Evolutionary conservation across 2,888 invertebrate species (phyloP), one percentile per base, ranked within the genome.

Genomic region (Eilema caniola): DNA sequence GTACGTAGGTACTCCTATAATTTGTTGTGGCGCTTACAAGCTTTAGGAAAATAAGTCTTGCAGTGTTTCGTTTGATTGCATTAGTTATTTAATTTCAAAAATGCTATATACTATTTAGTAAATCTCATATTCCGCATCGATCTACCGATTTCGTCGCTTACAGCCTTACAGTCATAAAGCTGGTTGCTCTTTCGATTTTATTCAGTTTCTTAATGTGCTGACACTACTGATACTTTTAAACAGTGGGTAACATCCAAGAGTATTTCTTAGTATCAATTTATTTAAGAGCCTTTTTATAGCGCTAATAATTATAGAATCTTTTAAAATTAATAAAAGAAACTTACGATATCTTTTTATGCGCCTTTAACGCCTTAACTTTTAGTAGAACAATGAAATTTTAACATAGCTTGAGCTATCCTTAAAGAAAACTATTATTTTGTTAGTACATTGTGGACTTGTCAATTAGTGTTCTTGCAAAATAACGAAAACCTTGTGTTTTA

Each of bases 271-370:
- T 71, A 72, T 5, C 67, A 63, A 76, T 70, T 75, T 72, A 66
- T 68, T 75, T 78, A 68, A 75, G 70, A 60, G 63, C 61, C 31
- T 57, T 72, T 79, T 76, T 77, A 81, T 72, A 66, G 67, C 72
- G 37, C 66, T 64, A 16, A 57, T 53, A 23, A 57, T 57, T 25
- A 24, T 53, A 66, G 33, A 14, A 53, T 28, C 53, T 61, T 65
- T 69, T 59, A 11, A 41, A 53, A 65, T 69, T 64, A 64, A 47
- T 41, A 53, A 53, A 56, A n/a, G 12, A 37, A 1, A 37, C 12
- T 37, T 37, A 12, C 12, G 11, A 37, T 16, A 28, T 20, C n/a
- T 53, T 64, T 47, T 16, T 16, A 64, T 53, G 28, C n/a, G 20
- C 1, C 14, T 1, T 64, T 28, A 31, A 64, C 31, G 14, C 14